phyloP scores from a whole-genome alignment of 2,797 vertebrate species.

The Poliocrania exsul region DNA sequence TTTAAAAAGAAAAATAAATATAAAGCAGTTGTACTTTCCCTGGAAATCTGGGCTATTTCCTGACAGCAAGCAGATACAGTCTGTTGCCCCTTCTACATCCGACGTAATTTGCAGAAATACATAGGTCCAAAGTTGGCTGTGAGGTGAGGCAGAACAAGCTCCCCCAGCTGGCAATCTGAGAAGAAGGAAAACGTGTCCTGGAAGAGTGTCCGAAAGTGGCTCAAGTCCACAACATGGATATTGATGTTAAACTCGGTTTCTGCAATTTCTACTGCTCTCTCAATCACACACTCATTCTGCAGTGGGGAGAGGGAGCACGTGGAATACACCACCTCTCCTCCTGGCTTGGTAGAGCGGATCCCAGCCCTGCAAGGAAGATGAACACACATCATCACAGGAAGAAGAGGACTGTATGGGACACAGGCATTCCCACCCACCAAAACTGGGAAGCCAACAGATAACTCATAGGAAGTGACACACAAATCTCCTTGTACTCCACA shows the following conservation, averaged over 20 bases:
- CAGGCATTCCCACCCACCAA: fast-evolving
- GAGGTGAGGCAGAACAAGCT: slow-evolving; percentile 91
- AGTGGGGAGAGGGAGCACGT: slow-evolving; percentile 91
- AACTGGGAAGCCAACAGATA: fast-evolving
- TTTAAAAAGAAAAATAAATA: slow-evolving; percentile 40
- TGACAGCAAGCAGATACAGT: background rate
- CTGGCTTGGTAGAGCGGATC: slow-evolving; percentile 81
- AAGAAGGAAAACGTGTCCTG: slow-evolving; percentile 88
- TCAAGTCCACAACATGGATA: slow-evolving; percentile 80
- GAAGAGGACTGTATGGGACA: background rate
- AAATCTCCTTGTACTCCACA: background rate
- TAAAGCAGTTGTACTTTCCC: background rate
- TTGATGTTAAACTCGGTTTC: slow-evolving; percentile 78
- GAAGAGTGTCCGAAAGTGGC: slow-evolving; percentile 79
- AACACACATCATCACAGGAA: fast-evolving
- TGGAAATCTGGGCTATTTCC: background rate
- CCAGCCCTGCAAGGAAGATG: slow-evolving; percentile 80
- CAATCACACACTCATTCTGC: slow-evolving; percentile 90
- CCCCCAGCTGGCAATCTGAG: slow-evolving; percentile 81
- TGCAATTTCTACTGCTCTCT: slow-evolving; percentile 82
- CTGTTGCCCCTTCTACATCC: slow-evolving; percentile 68
- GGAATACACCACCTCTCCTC: slow-evolving; percentile 89
- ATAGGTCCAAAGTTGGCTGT: slow-evolving; percentile 93
- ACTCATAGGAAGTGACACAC: background rate
- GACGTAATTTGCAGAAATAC: slow-evolving; percentile 90